phyloP scores from a whole-genome alignment of 2,888 invertebrate species.

The Dichetophora obliterata region DNA sequence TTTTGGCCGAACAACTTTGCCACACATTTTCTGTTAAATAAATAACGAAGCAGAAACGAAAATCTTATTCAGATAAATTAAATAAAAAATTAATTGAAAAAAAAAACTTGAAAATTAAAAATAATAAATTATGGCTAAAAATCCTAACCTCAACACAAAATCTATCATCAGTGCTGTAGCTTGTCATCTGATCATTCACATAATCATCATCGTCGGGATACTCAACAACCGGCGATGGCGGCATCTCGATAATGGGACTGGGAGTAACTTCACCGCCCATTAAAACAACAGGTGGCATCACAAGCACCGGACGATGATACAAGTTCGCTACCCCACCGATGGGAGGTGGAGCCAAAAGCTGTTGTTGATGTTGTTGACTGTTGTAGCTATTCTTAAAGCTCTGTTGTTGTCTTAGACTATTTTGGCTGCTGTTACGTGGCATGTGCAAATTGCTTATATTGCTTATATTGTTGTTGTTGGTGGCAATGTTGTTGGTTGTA shows the following conservation, averaged over 20 bases:
- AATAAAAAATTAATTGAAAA: constrained; percentile 50
- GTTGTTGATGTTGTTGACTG: constrained; percentile 45
- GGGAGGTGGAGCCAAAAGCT: constrained; percentile 38
- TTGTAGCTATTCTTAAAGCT: constrained; percentile 35
- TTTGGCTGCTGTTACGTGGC: constrained; percentile 43
- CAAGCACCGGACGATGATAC: constrained; percentile 68
- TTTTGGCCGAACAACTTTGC: background rate
- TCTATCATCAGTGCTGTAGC: constrained; percentile 64
- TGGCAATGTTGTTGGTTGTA: constrained; percentile 40
- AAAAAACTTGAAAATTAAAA: constrained; percentile 44
- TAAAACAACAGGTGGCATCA: constrained; percentile 71
- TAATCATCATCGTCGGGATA: constrained; percentile 89
- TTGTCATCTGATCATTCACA: constrained; percentile 49
- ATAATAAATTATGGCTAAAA: constrained; percentile 53
- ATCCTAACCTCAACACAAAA: constrained; percentile 71
- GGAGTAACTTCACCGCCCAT: constrained; percentile 70
- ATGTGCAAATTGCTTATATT: constrained; percentile 35
- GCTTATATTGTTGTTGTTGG: constrained; percentile 35
- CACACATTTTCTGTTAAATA: background rate
- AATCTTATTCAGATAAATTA: constrained; percentile 46
- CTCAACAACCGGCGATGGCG: constrained; percentile 84
- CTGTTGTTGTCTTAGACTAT: constrained; percentile 41
- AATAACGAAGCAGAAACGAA: constrained; percentile 45
- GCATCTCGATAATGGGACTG: constrained; percentile 73
- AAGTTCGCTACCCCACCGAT: constrained; percentile 53